phyloP scores from a whole-genome alignment of 2,888 invertebrate species.

The Machimus rusticus region DNA sequence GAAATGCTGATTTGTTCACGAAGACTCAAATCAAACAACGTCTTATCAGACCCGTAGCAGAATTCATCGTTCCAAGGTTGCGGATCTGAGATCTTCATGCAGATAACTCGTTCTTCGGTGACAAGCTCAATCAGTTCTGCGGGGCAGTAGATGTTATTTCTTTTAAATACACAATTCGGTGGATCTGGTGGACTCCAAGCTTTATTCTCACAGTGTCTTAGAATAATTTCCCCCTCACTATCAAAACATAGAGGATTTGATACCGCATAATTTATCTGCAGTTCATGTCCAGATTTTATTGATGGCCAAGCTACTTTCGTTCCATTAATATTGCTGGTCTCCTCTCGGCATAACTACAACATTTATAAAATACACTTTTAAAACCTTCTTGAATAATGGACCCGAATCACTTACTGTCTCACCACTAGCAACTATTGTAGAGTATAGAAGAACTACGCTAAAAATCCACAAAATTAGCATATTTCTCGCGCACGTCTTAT shows the following conservation, averaged over 20 bases:
- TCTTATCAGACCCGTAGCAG: slow-evolving; percentile 55
- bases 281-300: neutral
- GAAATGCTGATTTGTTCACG: slow-evolving; percentile 53
- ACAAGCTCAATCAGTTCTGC: slow-evolving; percentile 53
- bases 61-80: slow-evolving; percentile 46
- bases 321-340: neutral
- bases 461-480: slow-evolving; percentile 4
- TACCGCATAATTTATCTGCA: slow-evolving; percentile 37
- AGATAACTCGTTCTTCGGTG: slow-evolving; percentile 50
- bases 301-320: neutral
- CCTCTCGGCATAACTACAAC: slow-evolving; percentile 3
- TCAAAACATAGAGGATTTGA: slow-evolving; percentile 58
- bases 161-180: slow-evolving; percentile 46
- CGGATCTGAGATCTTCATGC: slow-evolving; percentile 56
- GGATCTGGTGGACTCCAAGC: slow-evolving; percentile 54
- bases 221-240: slow-evolving; percentile 50
- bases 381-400: neutral
- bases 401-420: neutral
- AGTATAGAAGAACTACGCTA: neutral
- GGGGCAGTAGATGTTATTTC: slow-evolving; percentile 49
- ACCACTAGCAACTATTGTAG: neutral
- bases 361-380: neutral
- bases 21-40: slow-evolving; percentile 49
- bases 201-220: slow-evolving; percentile 53
- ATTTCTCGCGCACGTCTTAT: neutral